Evolutionary conservation across 2,888 invertebrate species (phyloP).

Genomic region (Pharmacophagus antenor): DNA sequence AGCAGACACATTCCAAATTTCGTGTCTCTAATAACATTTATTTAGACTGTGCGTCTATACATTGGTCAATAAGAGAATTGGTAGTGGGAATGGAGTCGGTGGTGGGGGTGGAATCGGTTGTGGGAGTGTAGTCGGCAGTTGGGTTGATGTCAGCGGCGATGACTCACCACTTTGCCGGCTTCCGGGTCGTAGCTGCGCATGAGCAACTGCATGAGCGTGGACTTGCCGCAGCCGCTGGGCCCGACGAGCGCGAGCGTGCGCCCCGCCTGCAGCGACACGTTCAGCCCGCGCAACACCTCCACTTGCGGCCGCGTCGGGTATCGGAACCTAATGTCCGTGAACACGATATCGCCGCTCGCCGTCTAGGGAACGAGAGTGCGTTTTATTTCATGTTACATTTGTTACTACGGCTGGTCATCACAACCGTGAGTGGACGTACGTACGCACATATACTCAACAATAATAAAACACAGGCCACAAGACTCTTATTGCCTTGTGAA

Average conservation of each 20-base stretch:
- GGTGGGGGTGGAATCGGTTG: background rate
- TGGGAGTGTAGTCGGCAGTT: background rate
- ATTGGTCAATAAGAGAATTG: too few relatives aligned
- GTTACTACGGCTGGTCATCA: too few relatives aligned
- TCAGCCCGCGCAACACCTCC: conserved; percentile 84
- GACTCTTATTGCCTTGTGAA: too few relatives aligned
- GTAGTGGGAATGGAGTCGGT: too few relatives aligned
- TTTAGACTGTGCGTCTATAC: too few relatives aligned
- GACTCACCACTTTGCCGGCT: conserved; percentile 73
- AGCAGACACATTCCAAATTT: too few relatives aligned
- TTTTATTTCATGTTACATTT: too few relatives aligned
- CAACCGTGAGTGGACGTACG: too few relatives aligned
- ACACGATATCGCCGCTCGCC: conserved; percentile 83
- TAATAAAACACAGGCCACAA: too few relatives aligned
- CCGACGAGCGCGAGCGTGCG: conserved; percentile 87
- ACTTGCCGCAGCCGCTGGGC: conserved; percentile 89
- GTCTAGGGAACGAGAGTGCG: conserved; percentile 56
- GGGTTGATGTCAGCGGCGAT: background rate
- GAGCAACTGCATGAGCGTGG: conserved; percentile 88
- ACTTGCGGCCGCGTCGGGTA: conserved; percentile 88
- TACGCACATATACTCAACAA: too few relatives aligned
- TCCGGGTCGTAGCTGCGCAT: conserved; percentile 89
- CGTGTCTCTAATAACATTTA: too few relatives aligned
- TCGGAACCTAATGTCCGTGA: conserved; percentile 84
- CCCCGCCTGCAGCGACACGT: conserved; percentile 82